Conservation (phyloP, 2,888 invertebrate species). For the Steinernema hermaphroditum region DNA sequence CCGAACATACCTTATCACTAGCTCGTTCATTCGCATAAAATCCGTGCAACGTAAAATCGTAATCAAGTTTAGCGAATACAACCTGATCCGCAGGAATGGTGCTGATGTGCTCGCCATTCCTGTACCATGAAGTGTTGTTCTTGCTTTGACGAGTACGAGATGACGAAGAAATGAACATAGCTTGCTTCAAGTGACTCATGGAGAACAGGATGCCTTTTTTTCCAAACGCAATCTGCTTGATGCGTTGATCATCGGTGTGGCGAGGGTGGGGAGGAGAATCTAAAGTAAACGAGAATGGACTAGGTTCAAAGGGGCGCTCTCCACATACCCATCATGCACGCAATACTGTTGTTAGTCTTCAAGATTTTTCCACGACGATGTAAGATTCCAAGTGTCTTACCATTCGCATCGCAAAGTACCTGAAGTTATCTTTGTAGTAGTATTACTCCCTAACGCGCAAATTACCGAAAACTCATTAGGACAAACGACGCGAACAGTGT, state of each 20-base stretch:
- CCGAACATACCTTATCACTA: background rate
- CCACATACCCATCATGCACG: background rate
- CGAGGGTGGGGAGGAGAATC: background rate
- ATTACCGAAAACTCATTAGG: constrained; percentile 8
- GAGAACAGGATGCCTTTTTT: background rate
- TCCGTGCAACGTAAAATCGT: constrained; percentile 10
- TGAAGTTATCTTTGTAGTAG: too few species aligned
- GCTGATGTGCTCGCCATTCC: constrained; percentile 14
- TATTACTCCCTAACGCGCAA: too few species aligned
- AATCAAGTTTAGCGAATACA: background rate
- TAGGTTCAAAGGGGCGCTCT: too few species aligned
- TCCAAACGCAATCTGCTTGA: constrained; percentile 12
- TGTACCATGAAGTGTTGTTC: background rate
- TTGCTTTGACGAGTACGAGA: background rate
- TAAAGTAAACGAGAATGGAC: too few species aligned
- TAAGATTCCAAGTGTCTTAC: background rate
- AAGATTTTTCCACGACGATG: background rate
- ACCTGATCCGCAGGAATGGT: background rate
- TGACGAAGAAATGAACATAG: background rate
- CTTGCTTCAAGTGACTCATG: constrained; percentile 8
- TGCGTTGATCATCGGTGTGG: background rate
- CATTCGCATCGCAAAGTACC: background rate
- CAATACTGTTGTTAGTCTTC: background rate
- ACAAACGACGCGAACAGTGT: background rate
- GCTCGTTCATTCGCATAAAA: background rate